Conservation (phyloP, 2,113 vertebrate genomes). For the Amazona guildingii region DNA sequence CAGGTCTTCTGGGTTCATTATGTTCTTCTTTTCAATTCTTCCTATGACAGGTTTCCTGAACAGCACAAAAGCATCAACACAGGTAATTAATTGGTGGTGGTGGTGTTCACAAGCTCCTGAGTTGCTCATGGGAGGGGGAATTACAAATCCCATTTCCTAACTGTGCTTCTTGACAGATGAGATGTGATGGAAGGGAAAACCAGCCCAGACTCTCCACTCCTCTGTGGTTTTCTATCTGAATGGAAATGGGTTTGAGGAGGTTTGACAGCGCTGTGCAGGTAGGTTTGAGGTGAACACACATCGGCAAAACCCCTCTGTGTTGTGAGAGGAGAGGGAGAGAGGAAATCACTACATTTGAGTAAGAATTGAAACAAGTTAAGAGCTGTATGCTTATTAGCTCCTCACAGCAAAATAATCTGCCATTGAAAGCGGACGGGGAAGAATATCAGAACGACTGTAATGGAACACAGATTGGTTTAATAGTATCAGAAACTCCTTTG, state of each 20-base stretch:
- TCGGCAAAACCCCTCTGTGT: not conserved
- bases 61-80: not conserved
- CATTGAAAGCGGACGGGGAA: conserved; percentile 9
- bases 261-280: not conserved
- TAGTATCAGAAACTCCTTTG: conserved; percentile 28
- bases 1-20: not conserved
- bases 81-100: not conserved
- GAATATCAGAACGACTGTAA: not conserved
- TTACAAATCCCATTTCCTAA: not conserved
- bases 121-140: not conserved
- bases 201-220: not conserved
- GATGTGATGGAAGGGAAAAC: not conserved
- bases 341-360: not conserved
- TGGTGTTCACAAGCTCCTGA: not conserved
- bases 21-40: not conserved
- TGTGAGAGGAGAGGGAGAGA: not conserved
- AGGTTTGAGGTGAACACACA: not conserved
- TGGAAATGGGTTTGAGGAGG: not conserved
- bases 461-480: conserved; percentile 37
- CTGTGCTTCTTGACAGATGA: not conserved
- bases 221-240: not conserved
- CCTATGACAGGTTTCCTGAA: not conserved
- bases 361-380: conserved; percentile 58
- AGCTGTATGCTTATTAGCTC: conserved; percentile 47
- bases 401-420: conserved; percentile 46